These are phyloP conservation scores for Pontoporia blainvillei DNA, from an alignment of 2,113 vertebrate species.

Conservation along the genomic window DNA sequence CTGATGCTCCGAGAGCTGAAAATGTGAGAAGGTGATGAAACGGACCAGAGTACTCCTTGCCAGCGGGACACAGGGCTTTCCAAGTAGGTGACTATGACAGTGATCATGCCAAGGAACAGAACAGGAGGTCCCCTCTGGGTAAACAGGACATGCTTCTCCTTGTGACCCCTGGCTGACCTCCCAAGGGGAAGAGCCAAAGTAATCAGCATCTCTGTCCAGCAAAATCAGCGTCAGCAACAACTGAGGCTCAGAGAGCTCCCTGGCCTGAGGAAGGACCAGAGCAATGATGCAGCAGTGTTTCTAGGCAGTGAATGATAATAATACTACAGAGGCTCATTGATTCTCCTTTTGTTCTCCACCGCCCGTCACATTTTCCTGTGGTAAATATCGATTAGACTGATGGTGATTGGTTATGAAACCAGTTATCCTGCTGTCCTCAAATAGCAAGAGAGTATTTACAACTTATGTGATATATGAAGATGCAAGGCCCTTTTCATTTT, in stretches of 20 bases:
- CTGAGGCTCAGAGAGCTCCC: not conserved
- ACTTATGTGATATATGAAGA: not conserved
- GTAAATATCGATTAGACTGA: not conserved
- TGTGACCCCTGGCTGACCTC: slow-evolving; percentile 13
- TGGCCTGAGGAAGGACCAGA: not conserved
- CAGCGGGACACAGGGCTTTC: not conserved
- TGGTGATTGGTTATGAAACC: not conserved
- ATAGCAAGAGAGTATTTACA: not conserved
- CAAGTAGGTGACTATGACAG: not conserved
- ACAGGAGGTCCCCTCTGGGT: not conserved
- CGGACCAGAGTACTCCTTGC: not conserved
- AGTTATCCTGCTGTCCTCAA: slow-evolving; percentile 29
- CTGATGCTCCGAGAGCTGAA: not conserved
- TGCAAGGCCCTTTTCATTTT: slow-evolving; percentile 1
- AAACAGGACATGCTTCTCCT: slow-evolving; percentile 15
- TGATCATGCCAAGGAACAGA: not conserved
- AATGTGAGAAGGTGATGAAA: not conserved
- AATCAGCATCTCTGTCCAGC: not conserved
- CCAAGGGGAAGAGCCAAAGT: not conserved
- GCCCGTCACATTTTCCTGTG: not conserved
- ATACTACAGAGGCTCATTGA: not conserved
- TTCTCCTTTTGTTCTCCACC: not conserved
- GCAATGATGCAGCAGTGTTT: not conserved
- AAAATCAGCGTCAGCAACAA: not conserved
- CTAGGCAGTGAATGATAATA: not conserved